Evolutionary conservation across 2,797 vertebrate genomes (phyloP).

Genomic region (Sardinella longiceps): DNA sequence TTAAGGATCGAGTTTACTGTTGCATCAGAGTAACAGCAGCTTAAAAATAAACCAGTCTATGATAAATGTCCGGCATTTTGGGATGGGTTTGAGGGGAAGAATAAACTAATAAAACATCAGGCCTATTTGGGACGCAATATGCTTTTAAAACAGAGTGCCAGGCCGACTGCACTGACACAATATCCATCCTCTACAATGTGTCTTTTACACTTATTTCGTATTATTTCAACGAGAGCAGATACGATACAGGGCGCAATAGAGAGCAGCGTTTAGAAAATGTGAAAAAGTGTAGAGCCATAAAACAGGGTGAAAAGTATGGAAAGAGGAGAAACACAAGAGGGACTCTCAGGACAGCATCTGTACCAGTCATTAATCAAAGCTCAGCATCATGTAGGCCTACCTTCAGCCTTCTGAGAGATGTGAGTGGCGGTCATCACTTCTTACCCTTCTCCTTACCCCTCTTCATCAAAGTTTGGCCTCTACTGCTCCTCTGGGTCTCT

Average conservation of each 20-base stretch:
- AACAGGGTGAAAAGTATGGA: constrained; percentile 7
- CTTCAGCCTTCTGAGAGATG: constrained; percentile 29
- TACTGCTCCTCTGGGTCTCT: constrained; percentile 8
- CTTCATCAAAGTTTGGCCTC: constrained; percentile 15
- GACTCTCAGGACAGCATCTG: neutral
- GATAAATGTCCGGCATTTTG: neutral
- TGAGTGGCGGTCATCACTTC: constrained; percentile 21
- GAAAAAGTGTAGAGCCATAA: neutral
- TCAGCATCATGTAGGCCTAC: constrained; percentile 26
- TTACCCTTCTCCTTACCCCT: constrained; percentile 22
- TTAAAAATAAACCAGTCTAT: constrained; percentile 12
- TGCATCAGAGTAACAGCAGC: constrained; percentile 11
- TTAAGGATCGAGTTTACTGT: constrained; percentile 15
- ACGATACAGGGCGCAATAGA: neutral
- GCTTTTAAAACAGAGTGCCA: constrained; percentile 3
- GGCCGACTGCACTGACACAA: neutral
- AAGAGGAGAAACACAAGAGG: neutral
- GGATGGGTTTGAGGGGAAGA: constrained; percentile 23
- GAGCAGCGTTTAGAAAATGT: neutral
- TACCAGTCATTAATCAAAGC: constrained; percentile 20
- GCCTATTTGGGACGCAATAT: constrained; percentile 20
- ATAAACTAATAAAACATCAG: constrained; percentile 12
- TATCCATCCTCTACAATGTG: neutral
- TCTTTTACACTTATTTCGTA: neutral
- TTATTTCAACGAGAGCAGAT: neutral